Percentiles rank a stretch among this genome's conserved stretches.
phyloP scores from a whole-genome alignment of 35 echinoderm and acorn worm species.

The Stichopus chloronotus region DNA sequence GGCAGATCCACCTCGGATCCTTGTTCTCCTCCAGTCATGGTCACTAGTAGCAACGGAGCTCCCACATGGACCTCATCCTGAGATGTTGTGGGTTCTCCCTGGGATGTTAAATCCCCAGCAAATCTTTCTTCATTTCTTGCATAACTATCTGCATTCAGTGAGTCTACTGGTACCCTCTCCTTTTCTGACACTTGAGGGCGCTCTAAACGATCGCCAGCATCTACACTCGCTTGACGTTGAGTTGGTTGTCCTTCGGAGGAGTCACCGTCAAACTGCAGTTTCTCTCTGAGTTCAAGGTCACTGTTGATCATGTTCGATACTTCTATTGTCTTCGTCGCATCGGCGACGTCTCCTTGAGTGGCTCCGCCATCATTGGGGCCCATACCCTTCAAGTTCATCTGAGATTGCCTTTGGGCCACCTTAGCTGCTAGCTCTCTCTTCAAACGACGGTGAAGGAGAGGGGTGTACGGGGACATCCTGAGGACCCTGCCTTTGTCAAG shows the following conservation, averaged over 20 bases:
- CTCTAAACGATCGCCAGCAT: not conserved
- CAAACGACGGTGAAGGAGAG: constrained; percentile 19
- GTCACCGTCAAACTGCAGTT: not conserved
- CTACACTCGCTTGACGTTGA: not conserved
- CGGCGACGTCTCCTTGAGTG: not conserved
- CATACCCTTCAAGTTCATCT: not conserved
- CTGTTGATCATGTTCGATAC: not conserved
- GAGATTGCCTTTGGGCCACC: not conserved
- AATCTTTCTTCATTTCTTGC: not conserved
- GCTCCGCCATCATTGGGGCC: not conserved
- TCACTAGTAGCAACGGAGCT: not conserved
- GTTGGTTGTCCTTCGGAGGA: not conserved
- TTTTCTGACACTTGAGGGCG: not conserved
- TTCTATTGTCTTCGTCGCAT: not conserved
- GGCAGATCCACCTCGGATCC: not conserved
- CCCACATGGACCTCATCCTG: not conserved
- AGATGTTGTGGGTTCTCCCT: too few relatives aligned
- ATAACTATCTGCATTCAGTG: not conserved
- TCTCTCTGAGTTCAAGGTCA: not conserved
- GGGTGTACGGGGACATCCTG: constrained; percentile 11
- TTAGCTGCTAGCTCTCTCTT: constrained; percentile 28
- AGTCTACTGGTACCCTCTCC: not conserved
- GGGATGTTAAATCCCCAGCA: not conserved
- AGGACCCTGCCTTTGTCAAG: not conserved
- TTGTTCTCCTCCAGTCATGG: not conserved